Base-by-base conservation (phyloP, 2,888 invertebrate species). In the Chydorus sphaericus region DNA sequence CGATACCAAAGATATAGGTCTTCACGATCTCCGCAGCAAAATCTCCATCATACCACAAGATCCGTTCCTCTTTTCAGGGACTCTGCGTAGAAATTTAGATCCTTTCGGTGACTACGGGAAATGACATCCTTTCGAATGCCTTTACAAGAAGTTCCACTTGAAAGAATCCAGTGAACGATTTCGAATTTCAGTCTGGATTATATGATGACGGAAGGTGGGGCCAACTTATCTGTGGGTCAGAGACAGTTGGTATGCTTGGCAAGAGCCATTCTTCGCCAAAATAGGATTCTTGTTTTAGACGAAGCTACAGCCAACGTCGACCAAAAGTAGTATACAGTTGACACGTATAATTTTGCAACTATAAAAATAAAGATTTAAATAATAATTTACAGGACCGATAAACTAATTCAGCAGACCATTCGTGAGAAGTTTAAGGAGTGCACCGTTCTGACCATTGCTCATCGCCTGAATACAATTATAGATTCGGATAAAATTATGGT, bases 271-370 rank as follows among this genome's bases (percentile, higher is more conserved):
- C 72, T 93, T 18, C 77, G 85, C 23, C 83, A 83, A 61, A 90
- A 89, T 69, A 81, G 79, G 61, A 83, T 93, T 61, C 74, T 93
- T 0, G 83, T 92, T 61, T 75, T 93, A 62, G 92, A 93, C 66
- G 93, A 93, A 70, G 92, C 92, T n/a, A 92, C 92, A 0, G 90
- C 91, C 2, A 92, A 91, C 67, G 89, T 92, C 8, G 91, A 92
- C 71, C 86, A 86, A 10, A 84, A 85, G 77, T 82, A 65, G 10
- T 33, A 7, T 1, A 4, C 14, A 4, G 6, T n/a, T 16, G 1
- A 6, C 36, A 18, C 8, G 23, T n/a, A 16, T 20, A 14, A 2
- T 31, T 33, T 16, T n/a, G 1, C 4, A 4, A 5, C 16, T 33
- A n/a, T n/a, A n/a, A n/a, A n/a, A n/a, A n/a, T n/a, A n/a, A n/a